phyloP scores from a whole-genome alignment of 2,113 vertebrate species.

The Notechis scutatus region DNA sequence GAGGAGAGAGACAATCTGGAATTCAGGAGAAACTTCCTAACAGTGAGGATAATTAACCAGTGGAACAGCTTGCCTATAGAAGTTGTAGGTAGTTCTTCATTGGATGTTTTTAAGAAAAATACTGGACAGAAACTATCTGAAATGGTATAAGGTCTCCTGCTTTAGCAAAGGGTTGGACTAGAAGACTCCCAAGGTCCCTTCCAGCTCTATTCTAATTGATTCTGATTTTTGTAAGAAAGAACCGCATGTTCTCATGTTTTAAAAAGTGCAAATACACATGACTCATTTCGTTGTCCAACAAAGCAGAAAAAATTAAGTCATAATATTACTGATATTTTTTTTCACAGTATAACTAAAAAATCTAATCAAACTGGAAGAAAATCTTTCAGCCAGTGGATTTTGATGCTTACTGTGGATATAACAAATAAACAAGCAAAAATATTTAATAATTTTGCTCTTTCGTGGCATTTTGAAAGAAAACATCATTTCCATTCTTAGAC shows the following conservation, averaged over 20 bases:
- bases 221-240: background rate
- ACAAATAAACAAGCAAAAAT: background rate
- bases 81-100: background rate
- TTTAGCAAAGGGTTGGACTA: background rate
- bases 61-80: background rate
- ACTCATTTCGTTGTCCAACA: background rate
- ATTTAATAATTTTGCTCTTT: background rate
- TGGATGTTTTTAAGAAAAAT: background rate
- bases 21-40: background rate
- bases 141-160: background rate
- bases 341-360: background rate
- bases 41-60: background rate
- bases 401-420: background rate
- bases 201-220: background rate
- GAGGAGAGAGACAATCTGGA: background rate
- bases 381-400: background rate
- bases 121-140: background rate
- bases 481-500: background rate
- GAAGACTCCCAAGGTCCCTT: background rate
- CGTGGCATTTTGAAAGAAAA: background rate
- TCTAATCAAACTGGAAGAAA: background rate
- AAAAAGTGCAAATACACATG: background rate
- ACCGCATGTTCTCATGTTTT: background rate
- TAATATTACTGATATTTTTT: constrained; percentile 13
- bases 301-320: constrained; percentile 5